These are phyloP conservation scores for Helicoverpa zea DNA, from an alignment of 1,140 invertebrate genomes.

Conservation along the genomic window DNA sequence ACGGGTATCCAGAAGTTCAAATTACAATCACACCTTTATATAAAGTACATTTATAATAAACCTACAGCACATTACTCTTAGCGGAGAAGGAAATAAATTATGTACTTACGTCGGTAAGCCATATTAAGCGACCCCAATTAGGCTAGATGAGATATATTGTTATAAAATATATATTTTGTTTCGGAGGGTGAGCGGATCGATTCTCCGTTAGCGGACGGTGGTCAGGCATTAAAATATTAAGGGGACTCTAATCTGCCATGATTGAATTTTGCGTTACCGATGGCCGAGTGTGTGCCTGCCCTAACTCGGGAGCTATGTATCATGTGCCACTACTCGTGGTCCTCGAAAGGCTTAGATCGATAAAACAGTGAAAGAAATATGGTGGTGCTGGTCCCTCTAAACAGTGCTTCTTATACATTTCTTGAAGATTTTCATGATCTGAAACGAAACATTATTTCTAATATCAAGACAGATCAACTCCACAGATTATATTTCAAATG, in stretches of 20 bases:
- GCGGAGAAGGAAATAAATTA: constrained; percentile 82
- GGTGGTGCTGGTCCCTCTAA: no score
- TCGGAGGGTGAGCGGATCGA: constrained; percentile 73
- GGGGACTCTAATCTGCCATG: constrained; percentile 83
- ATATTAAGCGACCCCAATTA: constrained; percentile 86
- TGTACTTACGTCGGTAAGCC: constrained; percentile 85
- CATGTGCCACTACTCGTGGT: constrained; percentile 57
- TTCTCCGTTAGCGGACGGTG: constrained; percentile 79
- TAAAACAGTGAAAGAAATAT: no score
- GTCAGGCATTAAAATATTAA: constrained; percentile 86
- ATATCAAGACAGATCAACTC: no score
- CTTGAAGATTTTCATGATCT: no score
- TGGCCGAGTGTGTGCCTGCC: constrained; percentile 61
- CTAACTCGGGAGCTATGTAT: constrained; percentile 66
- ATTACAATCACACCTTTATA: constrained; percentile 52
- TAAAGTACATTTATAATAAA: constrained; percentile 54
- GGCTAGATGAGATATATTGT: constrained; percentile 79
- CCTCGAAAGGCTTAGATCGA: constrained; percentile 29
- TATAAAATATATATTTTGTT: constrained; percentile 79
- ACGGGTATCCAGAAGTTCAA: constrained; percentile 37
- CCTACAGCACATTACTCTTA: constrained; percentile 57
- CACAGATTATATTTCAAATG: no score
- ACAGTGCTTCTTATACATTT: no score
- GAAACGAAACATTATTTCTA: no score
- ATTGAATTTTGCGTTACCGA: constrained; percentile 83